These are phyloP conservation scores for Monomorium pharaonis DNA, from an alignment of 1,140 invertebrate species.

Conservation along the genomic window DNA sequence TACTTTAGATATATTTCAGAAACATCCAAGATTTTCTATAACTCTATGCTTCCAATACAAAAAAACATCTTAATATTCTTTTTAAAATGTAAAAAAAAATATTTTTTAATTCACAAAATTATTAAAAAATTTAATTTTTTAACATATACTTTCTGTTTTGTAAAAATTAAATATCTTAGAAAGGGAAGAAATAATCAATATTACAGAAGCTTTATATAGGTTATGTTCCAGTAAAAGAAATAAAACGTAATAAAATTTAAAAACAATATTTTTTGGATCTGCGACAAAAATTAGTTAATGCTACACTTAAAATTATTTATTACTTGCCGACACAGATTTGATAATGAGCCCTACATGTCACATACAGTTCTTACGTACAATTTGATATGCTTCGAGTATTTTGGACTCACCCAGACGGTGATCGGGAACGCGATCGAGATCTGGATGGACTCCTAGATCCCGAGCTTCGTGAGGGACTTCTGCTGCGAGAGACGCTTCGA, in stretches of 20 bases:
- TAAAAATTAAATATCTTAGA: too few species aligned
- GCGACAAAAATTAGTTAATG: background rate
- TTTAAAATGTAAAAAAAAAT: background rate
- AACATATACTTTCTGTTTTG: background rate
- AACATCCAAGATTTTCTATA: background rate
- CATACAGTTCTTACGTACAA: background rate
- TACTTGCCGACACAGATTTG: background rate
- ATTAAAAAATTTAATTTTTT: background rate
- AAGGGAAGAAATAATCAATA: too few species aligned
- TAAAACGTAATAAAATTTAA: background rate
- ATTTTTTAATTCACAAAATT: background rate
- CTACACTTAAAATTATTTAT: background rate
- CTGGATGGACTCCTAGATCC: conserved; percentile 69
- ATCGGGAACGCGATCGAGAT: conserved; percentile 74
- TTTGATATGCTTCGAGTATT: background rate
- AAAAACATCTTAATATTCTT: background rate
- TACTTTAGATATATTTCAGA: background rate
- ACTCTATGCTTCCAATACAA: background rate
- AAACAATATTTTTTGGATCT: background rate
- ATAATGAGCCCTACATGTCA: background rate
- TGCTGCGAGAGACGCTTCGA: conserved; percentile 69
- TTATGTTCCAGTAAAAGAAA: background rate
- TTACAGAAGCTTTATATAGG: too few species aligned
- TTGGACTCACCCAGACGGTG: conserved; percentile 69
- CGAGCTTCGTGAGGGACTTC: conserved; percentile 67